Evolutionary conservation across 2,797 vertebrate species (phyloP).

Genomic region (Acipenser ruthenus): DNA sequence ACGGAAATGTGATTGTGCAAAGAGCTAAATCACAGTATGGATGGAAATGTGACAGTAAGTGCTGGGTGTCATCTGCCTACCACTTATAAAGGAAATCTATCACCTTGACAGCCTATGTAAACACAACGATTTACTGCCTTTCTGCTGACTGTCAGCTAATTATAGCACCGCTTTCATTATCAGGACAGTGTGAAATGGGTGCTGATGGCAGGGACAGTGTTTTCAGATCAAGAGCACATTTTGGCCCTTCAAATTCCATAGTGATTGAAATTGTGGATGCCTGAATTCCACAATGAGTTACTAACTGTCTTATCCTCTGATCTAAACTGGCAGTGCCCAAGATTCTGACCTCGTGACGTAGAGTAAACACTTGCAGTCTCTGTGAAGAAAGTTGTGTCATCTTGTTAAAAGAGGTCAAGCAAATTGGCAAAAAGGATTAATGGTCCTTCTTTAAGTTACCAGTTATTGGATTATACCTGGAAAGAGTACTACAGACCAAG

Average conservation of each 20-base stretch:
- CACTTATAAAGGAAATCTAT: background rate
- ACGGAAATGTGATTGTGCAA: background rate
- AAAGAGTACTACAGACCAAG: no score
- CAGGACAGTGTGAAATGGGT: constrained; percentile 11
- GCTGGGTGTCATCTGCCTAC: no score
- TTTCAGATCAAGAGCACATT: background rate
- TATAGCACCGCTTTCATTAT: constrained; percentile 22
- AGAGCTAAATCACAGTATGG: constrained; percentile 11
- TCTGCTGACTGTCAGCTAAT: constrained; percentile 9
- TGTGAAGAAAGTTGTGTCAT: no score
- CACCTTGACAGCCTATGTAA: constrained; percentile 7
- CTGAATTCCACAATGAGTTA: constrained; percentile 18
- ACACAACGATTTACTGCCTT: constrained; percentile 11
- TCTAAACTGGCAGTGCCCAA: no score
- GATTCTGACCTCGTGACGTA: no score
- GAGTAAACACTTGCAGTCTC: no score
- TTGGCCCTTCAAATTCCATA: constrained; percentile 2
- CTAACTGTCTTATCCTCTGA: constrained; percentile 12
- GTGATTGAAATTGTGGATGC: constrained; percentile 2
- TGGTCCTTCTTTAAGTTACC: no score
- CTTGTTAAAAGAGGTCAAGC: no score
- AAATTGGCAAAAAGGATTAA: no score
- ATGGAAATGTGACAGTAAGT: background rate
- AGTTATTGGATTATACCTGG: no score
- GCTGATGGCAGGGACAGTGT: constrained; percentile 11